phyloP scores from a whole-genome alignment of 2,888 invertebrate genomes.

The Ichneumon xanthorius region DNA sequence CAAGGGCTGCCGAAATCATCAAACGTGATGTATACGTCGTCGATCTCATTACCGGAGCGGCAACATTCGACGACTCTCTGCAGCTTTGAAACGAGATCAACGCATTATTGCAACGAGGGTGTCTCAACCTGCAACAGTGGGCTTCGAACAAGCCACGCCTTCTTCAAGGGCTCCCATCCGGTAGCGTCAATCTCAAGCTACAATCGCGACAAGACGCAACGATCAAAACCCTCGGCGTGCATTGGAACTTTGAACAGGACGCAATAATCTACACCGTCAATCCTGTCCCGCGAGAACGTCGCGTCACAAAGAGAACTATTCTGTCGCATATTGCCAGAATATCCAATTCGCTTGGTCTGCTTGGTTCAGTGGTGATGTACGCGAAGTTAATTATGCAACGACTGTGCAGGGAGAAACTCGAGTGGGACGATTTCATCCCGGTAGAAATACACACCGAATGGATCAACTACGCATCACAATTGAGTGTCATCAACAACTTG shows the following conservation, averaged over 20 bases:
- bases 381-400: conserved; percentile 71
- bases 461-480: conserved; percentile 53
- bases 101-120: conserved; percentile 37
- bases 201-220: conserved; percentile 23
- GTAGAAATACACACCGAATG: conserved; percentile 57
- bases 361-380: conserved; percentile 67
- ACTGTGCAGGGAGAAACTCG: conserved; percentile 68
- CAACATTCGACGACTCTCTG: conserved; percentile 32
- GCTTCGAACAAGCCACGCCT: conserved; percentile 66
- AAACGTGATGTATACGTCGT: conserved; percentile 66
- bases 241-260: conserved; percentile 61
- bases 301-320: conserved; percentile 65
- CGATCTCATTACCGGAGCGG: conserved; percentile 58
- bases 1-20: conserved; percentile 20
- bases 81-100: conserved; percentile 55
- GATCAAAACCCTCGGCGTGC: conserved; percentile 62
- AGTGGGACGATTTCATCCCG: conserved; percentile 71
- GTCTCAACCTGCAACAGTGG: conserved; percentile 67
- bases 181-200: conserved; percentile 46
- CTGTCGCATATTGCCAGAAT: conserved; percentile 70
- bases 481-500: conserved; percentile 59
- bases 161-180: conserved; percentile 36
- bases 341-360: conserved; percentile 70
- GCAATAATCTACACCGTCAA: conserved; percentile 56
- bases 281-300: background rate